A percentile compares a stretch with the other conserved stretches of the same genome.
These are phyloP conservation scores for Drosophila orena DNA, from an alignment of 1,140 invertebrate species.

Conservation along the genomic window DNA sequence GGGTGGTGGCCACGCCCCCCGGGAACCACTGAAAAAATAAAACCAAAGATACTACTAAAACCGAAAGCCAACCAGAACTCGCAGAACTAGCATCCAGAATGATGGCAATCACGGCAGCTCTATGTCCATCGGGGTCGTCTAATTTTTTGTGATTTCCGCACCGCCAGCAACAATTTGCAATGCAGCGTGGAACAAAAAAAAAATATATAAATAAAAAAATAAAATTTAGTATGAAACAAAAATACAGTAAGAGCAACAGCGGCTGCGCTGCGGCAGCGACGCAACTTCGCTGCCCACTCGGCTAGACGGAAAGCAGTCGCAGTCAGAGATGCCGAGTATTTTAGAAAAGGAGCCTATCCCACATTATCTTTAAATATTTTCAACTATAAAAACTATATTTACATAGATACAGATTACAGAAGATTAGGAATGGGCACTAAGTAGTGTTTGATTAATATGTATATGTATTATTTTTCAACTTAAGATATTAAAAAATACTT, in stretches of 20 bases:
- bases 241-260: conserved; percentile 34
- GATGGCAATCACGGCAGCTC: conserved; percentile 53
- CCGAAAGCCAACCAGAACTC: conserved; percentile 16
- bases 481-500: no score
- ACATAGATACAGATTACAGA: no score
- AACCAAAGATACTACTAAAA: background rate
- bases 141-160: conserved; percentile 80
- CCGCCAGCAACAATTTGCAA: conserved; percentile 67
- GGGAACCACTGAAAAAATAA: background rate
- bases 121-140: conserved; percentile 61
- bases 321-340: conserved; percentile 5
- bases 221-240: conserved; percentile 9
- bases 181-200: conserved; percentile 43
- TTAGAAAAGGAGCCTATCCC: background rate
- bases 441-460: no score
- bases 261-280: conserved; percentile 19
- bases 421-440: no score
- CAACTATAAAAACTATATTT: no score
- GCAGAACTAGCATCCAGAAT: conserved; percentile 25
- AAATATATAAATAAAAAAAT: conserved; percentile 27
- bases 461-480: no score
- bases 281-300: conserved; percentile 49
- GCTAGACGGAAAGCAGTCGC: conserved; percentile 50
- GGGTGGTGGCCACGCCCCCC: conserved; percentile 46
- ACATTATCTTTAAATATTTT: no score